phyloP scores from a whole-genome alignment of 2,888 invertebrate genomes.

The Heliconius ismenius region DNA sequence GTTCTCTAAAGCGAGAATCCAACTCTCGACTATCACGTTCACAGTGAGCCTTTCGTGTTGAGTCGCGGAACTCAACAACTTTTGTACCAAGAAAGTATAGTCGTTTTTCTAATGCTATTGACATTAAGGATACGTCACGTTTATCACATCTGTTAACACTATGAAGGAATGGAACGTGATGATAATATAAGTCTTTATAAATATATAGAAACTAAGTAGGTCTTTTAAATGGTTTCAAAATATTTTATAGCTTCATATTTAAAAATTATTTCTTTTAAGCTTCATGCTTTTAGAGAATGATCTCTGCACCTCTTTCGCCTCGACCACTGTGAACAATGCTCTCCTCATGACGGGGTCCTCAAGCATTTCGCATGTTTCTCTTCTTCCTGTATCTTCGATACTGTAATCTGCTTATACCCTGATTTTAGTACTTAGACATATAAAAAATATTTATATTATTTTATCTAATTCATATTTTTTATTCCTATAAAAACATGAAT shows the following conservation, averaged over 20 bases:
- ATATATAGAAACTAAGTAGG: not conserved
- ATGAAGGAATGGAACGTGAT: conserved; percentile 3
- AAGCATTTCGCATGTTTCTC: not conserved
- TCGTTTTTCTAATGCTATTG: not conserved
- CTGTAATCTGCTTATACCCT: no score
- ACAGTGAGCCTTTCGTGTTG: not conserved
- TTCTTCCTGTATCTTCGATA: not conserved
- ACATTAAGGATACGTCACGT: conserved; percentile 3
- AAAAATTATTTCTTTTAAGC: not conserved
- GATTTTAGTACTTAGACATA: no score
- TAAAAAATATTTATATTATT: no score
- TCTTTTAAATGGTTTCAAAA: not conserved
- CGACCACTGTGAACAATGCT: not conserved
- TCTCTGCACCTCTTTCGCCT: not conserved
- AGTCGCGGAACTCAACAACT: not conserved
- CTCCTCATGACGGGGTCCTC: not conserved
- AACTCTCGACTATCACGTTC: no score
- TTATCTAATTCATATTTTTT: no score
- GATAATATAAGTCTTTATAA: not conserved
- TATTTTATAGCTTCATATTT: not conserved
- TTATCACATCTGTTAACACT: conserved; percentile 13
- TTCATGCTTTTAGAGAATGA: not conserved
- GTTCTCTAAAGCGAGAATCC: no score
- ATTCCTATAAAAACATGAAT: no score
- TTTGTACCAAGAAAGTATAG: no score